A percentile compares a stretch with the other conserved stretches of the same genome.
These are phyloP conservation scores for Megalonaias nervosa DNA, from an alignment of 1,140 invertebrate species.

Conservation along the genomic window DNA sequence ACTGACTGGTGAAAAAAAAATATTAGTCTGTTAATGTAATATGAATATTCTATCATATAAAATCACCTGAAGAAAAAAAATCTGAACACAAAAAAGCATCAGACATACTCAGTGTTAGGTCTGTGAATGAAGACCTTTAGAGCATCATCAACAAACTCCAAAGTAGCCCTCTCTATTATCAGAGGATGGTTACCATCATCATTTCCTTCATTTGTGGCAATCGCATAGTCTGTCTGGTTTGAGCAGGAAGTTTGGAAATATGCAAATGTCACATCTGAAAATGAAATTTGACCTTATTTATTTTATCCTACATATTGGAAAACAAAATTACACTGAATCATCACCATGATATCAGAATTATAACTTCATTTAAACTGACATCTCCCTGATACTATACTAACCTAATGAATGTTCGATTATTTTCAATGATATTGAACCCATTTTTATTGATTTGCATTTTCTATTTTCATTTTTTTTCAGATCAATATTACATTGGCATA, in stretches of 20 bases:
- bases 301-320: too few relatives aligned
- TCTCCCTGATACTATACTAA: too few relatives aligned
- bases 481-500: too few relatives aligned
- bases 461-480: too few relatives aligned
- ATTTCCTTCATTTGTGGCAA: slow-evolving; percentile 47
- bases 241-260: slow-evolving; percentile 38
- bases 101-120: slow-evolving; percentile 55
- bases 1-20: background rate
- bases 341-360: too few relatives aligned
- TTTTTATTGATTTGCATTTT: too few relatives aligned
- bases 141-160: slow-evolving; percentile 37
- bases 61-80: background rate
- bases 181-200: slow-evolving; percentile 61
- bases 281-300: background rate
- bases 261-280: slow-evolving; percentile 50
- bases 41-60: background rate
- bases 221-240: slow-evolving; percentile 39
- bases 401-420: too few relatives aligned
- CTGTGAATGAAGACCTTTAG: slow-evolving; percentile 46
- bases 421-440: too few relatives aligned
- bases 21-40: background rate
- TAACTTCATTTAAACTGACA: too few relatives aligned
- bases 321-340: too few relatives aligned
- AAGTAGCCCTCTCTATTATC: slow-evolving; percentile 5
- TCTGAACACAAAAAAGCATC: background rate